A percentile compares a stretch with the other conserved stretches of the same genome.
Conservation (phyloP, 2,888 invertebrate species). For the Ennomos fuscantarius region DNA sequence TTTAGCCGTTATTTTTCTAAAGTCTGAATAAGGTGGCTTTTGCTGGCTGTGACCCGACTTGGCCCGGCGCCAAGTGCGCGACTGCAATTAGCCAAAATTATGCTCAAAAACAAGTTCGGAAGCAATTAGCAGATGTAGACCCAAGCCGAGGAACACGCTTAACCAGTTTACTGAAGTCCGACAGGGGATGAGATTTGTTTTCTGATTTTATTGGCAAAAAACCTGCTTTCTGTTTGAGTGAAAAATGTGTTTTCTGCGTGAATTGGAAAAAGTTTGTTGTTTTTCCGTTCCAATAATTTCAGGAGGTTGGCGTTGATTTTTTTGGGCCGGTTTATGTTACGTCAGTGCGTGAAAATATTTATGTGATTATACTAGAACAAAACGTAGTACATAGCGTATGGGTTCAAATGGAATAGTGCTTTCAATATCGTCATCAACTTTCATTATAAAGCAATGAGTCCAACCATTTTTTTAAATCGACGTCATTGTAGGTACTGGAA, state of each 20-base stretch:
- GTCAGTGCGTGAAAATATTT: background rate
- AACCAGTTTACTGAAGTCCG: slow-evolving; percentile 61
- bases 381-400: no score
- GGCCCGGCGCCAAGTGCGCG: slow-evolving; percentile 71
- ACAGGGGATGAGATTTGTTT: slow-evolving; percentile 58
- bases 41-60: slow-evolving; percentile 57
- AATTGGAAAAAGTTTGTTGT: slow-evolving; percentile 29
- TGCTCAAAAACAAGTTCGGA: slow-evolving; percentile 80
- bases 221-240: slow-evolving; percentile 21
- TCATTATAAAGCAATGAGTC: background rate
- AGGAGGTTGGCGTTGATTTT: slow-evolving; percentile 8
- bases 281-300: slow-evolving; percentile 20
- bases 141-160: slow-evolving; percentile 65
- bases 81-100: slow-evolving; percentile 82
- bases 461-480: slow-evolving; percentile 24
- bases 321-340: background rate
- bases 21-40: slow-evolving; percentile 61
- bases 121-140: slow-evolving; percentile 81
- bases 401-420: no score
- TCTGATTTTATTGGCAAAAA: slow-evolving; percentile 47
- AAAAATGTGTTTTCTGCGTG: slow-evolving; percentile 32
- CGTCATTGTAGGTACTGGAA: slow-evolving; percentile 34
- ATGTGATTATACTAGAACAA: no score
- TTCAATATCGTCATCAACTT: no score
- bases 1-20: slow-evolving; percentile 44